Conservation (phyloP, 2,113 vertebrate genomes). For the Ibidorhyncha struthersii region DNA sequence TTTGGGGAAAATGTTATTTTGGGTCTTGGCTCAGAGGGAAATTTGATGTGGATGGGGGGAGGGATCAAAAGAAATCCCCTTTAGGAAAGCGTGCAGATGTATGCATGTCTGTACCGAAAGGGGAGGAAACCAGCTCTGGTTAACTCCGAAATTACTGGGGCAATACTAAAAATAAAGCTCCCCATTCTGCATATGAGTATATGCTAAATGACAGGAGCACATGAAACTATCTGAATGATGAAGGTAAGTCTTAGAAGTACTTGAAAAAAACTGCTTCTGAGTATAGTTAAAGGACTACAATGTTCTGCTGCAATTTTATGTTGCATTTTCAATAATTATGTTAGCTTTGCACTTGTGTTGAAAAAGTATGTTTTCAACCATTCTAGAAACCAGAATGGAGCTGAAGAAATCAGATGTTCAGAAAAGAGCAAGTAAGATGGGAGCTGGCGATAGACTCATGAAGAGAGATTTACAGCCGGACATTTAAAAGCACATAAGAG, state of each 20-base stretch:
- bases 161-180: neutral
- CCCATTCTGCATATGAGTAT: neutral
- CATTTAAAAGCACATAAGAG: neutral
- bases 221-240: neutral
- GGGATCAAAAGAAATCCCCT: conserved; percentile 7
- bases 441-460: neutral
- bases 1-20: conserved; percentile 51
- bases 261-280: neutral
- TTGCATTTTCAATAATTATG: neutral
- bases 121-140: neutral
- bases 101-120: neutral
- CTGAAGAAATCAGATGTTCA: neutral
- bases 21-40: neutral
- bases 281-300: neutral
- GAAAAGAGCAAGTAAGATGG: neutral
- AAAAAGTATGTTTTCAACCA: neutral
- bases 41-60: neutral
- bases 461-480: neutral
- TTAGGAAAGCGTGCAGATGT: neutral
- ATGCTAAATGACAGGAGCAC: neutral
- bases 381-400: neutral
- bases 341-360: neutral
- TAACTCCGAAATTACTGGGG: neutral
- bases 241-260: neutral
- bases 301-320: neutral